Evolutionary conservation across 2,797 vertebrate genomes (phyloP).

Genomic region (Staurois parvus): DNA sequence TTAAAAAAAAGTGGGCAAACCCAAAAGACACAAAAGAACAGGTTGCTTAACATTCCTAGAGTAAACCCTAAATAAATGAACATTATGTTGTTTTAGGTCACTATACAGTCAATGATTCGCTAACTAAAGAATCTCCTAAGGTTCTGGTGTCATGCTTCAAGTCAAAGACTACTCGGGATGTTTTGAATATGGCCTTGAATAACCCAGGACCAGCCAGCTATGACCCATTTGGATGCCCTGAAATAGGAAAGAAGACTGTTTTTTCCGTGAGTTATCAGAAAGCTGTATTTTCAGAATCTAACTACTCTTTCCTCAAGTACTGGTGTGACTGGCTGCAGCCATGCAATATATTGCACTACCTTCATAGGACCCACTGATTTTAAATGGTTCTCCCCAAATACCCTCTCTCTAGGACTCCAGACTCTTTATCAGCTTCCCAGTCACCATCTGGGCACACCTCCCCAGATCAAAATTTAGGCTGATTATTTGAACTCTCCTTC

Average conservation of each 20-base stretch:
- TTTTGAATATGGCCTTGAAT: conserved; percentile 32
- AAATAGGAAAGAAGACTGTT: conserved; percentile 65
- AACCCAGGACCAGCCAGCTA: conserved; percentile 78
- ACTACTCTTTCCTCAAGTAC: not conserved
- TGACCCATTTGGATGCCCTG: conserved; percentile 68
- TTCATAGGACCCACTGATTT: no score
- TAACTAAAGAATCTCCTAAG: conserved; percentile 70
- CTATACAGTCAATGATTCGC: conserved; percentile 72
- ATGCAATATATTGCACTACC: no score
- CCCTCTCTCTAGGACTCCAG: no score
- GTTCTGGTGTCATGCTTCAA: conserved; percentile 76
- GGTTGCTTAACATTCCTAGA: not conserved
- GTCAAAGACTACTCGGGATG: conserved; percentile 72
- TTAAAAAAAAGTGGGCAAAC: not conserved
- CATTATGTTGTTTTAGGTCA: conserved; percentile 72
- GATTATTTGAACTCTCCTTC: no score
- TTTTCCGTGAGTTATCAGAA: conserved; percentile 72
- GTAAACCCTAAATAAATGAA: conserved; percentile 15
- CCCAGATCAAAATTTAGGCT: no score
- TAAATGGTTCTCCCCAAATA: no score
- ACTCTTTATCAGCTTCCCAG: no score
- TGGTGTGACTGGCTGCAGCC: not conserved
- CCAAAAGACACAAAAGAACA: conserved; percentile 7
- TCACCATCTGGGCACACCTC: no score
- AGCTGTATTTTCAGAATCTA: not conserved